Evolutionary conservation across 2,113 vertebrate species (phyloP).

Genomic region (Passer domesticus): DNA sequence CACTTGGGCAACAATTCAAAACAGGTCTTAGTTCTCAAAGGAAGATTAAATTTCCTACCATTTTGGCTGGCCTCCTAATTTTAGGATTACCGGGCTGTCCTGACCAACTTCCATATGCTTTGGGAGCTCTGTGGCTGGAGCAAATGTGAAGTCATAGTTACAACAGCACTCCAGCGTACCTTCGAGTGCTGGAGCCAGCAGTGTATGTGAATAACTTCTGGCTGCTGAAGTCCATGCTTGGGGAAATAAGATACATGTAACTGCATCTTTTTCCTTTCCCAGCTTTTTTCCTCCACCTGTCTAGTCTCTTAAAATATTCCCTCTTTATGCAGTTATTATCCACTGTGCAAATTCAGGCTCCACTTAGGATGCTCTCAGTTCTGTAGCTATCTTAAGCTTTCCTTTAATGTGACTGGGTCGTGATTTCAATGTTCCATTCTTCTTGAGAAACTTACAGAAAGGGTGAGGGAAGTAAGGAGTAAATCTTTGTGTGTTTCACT

Average conservation of each 20-base stretch:
- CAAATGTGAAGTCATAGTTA: neutral
- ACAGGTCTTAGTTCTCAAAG: neutral
- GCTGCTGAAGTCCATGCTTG: neutral
- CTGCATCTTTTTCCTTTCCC: neutral
- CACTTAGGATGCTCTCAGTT: neutral
- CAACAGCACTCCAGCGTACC: neutral
- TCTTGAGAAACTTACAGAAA: neutral
- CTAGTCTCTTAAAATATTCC: conserved; percentile 39
- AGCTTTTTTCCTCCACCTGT: neutral
- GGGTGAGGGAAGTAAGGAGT: neutral
- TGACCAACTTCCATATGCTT: neutral
- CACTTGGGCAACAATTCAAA: neutral
- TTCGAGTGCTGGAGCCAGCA: neutral
- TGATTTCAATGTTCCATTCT: neutral
- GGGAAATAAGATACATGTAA: neutral
- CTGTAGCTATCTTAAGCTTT: neutral
- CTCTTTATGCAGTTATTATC: neutral
- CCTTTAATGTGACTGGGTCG: neutral
- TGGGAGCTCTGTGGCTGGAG: neutral
- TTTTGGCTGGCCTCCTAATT: neutral
- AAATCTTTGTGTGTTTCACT: neutral
- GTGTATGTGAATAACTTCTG: neutral
- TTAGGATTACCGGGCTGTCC: neutral
- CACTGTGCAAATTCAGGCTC: neutral
- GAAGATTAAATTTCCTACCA: neutral